Evolutionary conservation across 1,140 invertebrate genomes (phyloP).

Genomic region (Saxidomus purpurata): DNA sequence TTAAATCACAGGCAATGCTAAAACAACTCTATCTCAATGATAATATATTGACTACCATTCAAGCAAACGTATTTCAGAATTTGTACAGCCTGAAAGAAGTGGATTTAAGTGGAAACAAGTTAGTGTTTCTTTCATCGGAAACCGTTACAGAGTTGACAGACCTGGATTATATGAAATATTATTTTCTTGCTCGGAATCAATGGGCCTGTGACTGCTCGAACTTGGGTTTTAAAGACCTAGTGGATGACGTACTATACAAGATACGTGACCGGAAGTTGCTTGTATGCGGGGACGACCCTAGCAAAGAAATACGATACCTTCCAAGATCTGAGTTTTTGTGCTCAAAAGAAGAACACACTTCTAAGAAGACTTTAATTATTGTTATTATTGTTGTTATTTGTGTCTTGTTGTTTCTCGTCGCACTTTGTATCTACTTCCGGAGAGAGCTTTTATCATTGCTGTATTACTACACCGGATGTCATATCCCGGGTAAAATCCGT

Average conservation of each 20-base stretch:
- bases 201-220: constrained; percentile 48
- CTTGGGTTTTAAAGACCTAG: constrained; percentile 37
- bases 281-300: not conserved
- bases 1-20: constrained; percentile 24
- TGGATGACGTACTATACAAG: constrained; percentile 33
- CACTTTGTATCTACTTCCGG: constrained; percentile 24
- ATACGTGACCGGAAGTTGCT: constrained; percentile 50
- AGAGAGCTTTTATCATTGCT: constrained; percentile 48
- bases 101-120: constrained; percentile 39
- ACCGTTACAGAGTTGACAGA: constrained; percentile 25
- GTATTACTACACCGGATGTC: constrained; percentile 50
- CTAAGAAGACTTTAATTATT: constrained; percentile 15
- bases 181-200: not conserved
- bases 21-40: constrained; percentile 23
- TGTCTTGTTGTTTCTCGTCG: constrained; percentile 20
- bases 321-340: constrained; percentile 43
- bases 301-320: constrained; percentile 8
- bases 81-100: constrained; percentile 15
- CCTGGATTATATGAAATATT: constrained; percentile 21
- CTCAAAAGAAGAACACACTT: not conserved
- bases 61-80: constrained; percentile 12
- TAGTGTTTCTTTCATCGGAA: not conserved
- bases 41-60: constrained; percentile 12
- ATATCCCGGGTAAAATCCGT: constrained; percentile 5
- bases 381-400: constrained; percentile 1